Evolutionary conservation across 1,140 invertebrate species (phyloP), one percentile per base, ranked within the genome.

Genomic region (Polyergus mexicanus): DNA sequence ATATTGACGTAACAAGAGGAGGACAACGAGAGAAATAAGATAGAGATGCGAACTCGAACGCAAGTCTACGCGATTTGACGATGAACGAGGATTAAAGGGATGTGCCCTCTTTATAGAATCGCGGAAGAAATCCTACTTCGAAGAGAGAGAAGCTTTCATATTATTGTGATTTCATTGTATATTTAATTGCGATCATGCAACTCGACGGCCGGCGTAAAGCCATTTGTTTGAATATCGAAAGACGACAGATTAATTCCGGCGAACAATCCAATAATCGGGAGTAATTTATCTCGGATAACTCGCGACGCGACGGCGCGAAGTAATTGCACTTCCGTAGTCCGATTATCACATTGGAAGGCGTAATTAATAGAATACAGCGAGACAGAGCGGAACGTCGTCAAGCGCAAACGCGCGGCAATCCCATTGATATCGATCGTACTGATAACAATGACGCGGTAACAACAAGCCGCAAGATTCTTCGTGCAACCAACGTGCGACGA

Each of bases 361-460:
- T 56, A 80, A 80, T 80, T 68, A 56, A 68, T 56, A 47, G 13
- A 68, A 80, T 68, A 80, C 62, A 68, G 25, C n/a, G n/a, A 16
- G 44, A 54, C 32, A 32, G 22, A 54, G 44, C 62, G 44, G 25
- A 56, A 44, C 66, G 63, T 78, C 44, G 63, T 28, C 63, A 28
- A 25, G 47, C 47, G 47, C 44, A 38, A 68, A 38, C 32, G 76
- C 44, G 32, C 56, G 19, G 19, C 72, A 60, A 58, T 75, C n/a
- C 35, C 60, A 38, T 47, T 78, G 63, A 65, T 78, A 80, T 80
- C 76, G 76, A 80, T 80, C 76, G 76, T 35, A 32, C n/a, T 54
- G 62, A 56, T 80, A 80, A 80, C 76, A 80, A 80, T 80, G 63
- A 32, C 76, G 51, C 13, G 13, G 28, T 28, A n/a, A 41, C 54